These are phyloP conservation scores for Thunnus maccoyii DNA, from an alignment of 2,113 vertebrate genomes.

Conservation along the genomic window DNA sequence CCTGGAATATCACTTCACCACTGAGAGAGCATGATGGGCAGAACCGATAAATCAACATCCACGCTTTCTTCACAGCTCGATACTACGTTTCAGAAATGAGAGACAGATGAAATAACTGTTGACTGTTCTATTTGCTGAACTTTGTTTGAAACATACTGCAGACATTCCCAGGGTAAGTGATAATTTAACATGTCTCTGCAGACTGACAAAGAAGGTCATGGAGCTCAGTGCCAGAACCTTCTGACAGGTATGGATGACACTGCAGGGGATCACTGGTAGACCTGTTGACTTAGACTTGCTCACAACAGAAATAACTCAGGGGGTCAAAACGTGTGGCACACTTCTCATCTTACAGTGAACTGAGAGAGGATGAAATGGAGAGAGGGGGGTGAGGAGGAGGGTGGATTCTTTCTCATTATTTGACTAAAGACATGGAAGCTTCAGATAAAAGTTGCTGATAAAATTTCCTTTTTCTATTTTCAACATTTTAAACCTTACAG, in stretches of 20 bases:
- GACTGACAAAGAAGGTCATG: conserved; percentile 17
- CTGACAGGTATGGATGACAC: neutral
- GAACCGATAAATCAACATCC: neutral
- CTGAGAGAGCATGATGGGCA: neutral
- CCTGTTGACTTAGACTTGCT: conserved; percentile 2
- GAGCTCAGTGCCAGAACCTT: neutral
- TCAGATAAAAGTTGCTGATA: no score
- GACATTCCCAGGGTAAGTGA: conserved; percentile 26
- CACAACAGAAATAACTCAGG: conserved; percentile 25
- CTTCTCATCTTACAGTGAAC: conserved; percentile 53
- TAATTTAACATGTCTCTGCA: conserved; percentile 13
- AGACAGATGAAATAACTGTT: neutral
- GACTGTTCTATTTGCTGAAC: neutral
- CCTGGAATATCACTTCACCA: neutral
- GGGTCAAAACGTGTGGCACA: conserved; percentile 43
- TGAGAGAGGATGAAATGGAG: neutral
- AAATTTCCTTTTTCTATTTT: no score
- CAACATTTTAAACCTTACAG: no score
- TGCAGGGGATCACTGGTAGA: conserved; percentile 9
- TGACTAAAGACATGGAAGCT: no score
- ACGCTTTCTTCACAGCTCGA: neutral
- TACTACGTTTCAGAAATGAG: neutral
- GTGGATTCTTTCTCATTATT: neutral
- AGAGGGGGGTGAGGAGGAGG: neutral
- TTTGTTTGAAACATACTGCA: neutral